Base-by-base conservation (phyloP, 2,888 invertebrate species). In the Pachliopta kotzebuea region DNA sequence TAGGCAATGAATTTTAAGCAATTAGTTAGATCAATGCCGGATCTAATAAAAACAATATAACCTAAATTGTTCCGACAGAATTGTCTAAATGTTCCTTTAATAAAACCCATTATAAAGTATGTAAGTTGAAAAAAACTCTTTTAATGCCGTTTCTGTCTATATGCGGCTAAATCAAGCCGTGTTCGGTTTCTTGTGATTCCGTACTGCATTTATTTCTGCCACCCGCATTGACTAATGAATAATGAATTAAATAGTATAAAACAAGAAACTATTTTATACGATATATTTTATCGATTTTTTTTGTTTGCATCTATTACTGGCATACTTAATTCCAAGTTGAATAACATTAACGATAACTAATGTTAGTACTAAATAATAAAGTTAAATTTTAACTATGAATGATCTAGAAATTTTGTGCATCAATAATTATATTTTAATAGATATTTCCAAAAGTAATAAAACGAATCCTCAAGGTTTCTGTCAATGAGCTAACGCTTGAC, bases 1-100 rank as follows among this genome's bases (percentile, higher is more conserved):
- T 81, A 70, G 67, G 70, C 78, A 79, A 82, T 80, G 71, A 65
- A 70, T 68, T 64, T 74, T 70, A 65, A 75, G 74, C 80, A 81
- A 84, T 85, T 81, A 81, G 77, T 74, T 78, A 74, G 37, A 81
- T 79, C 75, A 72, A 75, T 76, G 70, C 75, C 69, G 66, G 64
- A 69, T 17, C 66, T 69, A 68, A 75, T 72, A 80, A 80, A 82
- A 83, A 79, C 63, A 57, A 42, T 60, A 53, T 52, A 52, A 53
- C 58, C 61, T 58, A 58, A 65, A 65, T 58, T 57, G 50, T 55
- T 18, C n/a, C 49, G n/a, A 54, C 54, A 58, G 54, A 65, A 61
- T 58, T 49, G 49, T 58, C 18, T 24, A 49, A 20, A 54, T 52
- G 42, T 52, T 65, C 57, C 49, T 57, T 65, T 58, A 65, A 62